Percentiles rank a stretch among this genome's conserved stretches.
Conservation (phyloP, 2,113 vertebrate species). For the Brachionichthys hirsutus region DNA sequence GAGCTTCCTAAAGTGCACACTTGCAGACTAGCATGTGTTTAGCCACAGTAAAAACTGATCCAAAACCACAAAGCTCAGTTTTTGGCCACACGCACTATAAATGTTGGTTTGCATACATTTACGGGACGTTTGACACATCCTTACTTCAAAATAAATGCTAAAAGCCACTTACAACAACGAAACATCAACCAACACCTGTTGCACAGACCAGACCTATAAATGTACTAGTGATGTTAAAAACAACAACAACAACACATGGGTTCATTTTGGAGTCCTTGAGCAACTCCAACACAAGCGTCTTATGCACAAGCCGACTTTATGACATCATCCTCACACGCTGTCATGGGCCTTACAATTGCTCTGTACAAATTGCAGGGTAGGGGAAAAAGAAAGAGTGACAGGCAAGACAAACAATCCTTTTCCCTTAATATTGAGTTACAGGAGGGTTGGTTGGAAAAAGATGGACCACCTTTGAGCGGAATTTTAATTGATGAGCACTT, state of each 20-base stretch:
- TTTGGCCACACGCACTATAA: slow-evolving; percentile 47
- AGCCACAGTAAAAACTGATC: slow-evolving; percentile 49
- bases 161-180: slow-evolving; percentile 45
- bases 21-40: slow-evolving; percentile 48
- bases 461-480: slow-evolving; percentile 59
- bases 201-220: slow-evolving; percentile 51
- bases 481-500: slow-evolving; percentile 8
- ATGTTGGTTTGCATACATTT: slow-evolving; percentile 55
- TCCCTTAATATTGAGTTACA: slow-evolving; percentile 24
- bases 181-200: slow-evolving; percentile 48
- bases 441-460: slow-evolving; percentile 19
- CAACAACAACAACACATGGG: slow-evolving; percentile 52
- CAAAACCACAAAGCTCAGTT: slow-evolving; percentile 60
- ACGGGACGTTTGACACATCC: slow-evolving; percentile 65
- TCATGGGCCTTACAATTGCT: slow-evolving; percentile 5
- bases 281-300: slow-evolving; percentile 57
- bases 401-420: slow-evolving; percentile 38
- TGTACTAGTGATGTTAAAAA: slow-evolving; percentile 50
- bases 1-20: slow-evolving; percentile 45
- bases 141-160: slow-evolving; percentile 48
- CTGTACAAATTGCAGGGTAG: slow-evolving; percentile 23
- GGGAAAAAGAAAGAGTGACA: slow-evolving; percentile 22
- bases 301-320: slow-evolving; percentile 33
- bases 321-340: slow-evolving; percentile 1
- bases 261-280: slow-evolving; percentile 29